Percentiles rank a stretch among this genome's conserved stretches.
phyloP scores from a whole-genome alignment of 1,140 invertebrate species.

The Zaprionus africanus region DNA sequence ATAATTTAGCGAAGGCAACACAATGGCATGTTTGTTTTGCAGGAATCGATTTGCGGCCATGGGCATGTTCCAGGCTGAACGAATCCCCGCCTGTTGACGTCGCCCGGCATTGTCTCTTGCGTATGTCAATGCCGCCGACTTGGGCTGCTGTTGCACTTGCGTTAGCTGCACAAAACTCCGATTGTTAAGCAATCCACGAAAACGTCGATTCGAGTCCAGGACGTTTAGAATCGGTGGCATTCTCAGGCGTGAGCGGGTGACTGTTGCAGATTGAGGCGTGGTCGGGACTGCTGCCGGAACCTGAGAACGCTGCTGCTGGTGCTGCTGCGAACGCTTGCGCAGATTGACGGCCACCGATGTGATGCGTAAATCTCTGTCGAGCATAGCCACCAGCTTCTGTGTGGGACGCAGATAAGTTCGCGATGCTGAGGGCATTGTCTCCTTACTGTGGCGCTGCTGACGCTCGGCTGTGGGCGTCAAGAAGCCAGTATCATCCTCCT shows the following conservation, averaged over 20 bases:
- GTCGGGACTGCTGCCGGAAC: conserved; percentile 18
- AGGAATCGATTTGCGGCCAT: conserved; percentile 70
- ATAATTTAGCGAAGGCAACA: conserved; percentile 69
- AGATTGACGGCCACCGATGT: conserved; percentile 68
- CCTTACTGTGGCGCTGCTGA: conserved; percentile 36
- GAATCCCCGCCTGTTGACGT: conserved; percentile 53
- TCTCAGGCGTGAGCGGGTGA: conserved; percentile 40
- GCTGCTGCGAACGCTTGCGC: conserved; percentile 54
- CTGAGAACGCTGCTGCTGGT: conserved; percentile 31
- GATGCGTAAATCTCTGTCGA: conserved; percentile 64
- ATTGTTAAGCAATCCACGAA: conserved; percentile 70
- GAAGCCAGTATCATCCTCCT: conserved; percentile 67
- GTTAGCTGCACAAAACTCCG: conserved; percentile 79
- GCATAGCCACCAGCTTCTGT: conserved; percentile 56
- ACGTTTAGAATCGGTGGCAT: conserved; percentile 83
- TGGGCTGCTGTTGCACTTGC: conserved; percentile 70
- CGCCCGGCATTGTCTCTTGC: conserved; percentile 37
- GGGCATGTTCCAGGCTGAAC: conserved; percentile 76
- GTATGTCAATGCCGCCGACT: conserved; percentile 70
- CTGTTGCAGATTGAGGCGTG: conserved; percentile 54
- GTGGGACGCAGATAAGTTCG: conserved; percentile 44
- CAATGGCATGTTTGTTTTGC: conserved; percentile 73
- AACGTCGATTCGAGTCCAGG: conserved; percentile 68
- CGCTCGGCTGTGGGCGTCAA: conserved; percentile 61
- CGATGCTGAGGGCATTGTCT: conserved; percentile 12